Percentiles rank a stretch among this genome's conserved stretches.
Conservation (phyloP, 2,797 vertebrate species). For the Girardinus metallicus region DNA sequence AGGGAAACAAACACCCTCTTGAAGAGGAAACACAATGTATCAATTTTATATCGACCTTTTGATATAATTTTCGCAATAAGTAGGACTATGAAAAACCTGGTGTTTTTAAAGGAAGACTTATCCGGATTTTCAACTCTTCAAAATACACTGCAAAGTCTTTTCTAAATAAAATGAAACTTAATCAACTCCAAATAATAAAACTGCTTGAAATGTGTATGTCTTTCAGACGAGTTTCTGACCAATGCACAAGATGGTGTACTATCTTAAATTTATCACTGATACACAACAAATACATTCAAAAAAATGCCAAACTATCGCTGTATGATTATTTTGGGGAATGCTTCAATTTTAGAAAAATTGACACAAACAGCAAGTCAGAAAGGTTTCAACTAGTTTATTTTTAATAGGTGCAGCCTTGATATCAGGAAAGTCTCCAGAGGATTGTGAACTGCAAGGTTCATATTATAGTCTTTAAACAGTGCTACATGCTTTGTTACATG, state of each 20-base stretch:
- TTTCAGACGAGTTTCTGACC: background rate
- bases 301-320: background rate
- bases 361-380: no score
- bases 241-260: background rate
- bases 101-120: background rate
- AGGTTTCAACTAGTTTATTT: background rate
- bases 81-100: background rate
- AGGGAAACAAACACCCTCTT: background rate
- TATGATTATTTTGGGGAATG: background rate
- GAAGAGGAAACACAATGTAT: background rate
- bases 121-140: background rate
- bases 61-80: background rate
- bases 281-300: no score
- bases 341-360: background rate
- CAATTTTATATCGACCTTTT: background rate
- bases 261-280: no score
- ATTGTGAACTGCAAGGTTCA: slow-evolving; percentile 5
- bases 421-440: background rate
- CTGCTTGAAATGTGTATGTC: background rate
- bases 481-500: slow-evolving; percentile 20
- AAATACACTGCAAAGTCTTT: background rate
- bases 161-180: background rate
- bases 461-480: slow-evolving; percentile 2
- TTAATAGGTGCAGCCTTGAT: slow-evolving; percentile 3
- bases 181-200: background rate